phyloP scores from a whole-genome alignment of 2,113 vertebrate species.

The Candoia aspera region DNA sequence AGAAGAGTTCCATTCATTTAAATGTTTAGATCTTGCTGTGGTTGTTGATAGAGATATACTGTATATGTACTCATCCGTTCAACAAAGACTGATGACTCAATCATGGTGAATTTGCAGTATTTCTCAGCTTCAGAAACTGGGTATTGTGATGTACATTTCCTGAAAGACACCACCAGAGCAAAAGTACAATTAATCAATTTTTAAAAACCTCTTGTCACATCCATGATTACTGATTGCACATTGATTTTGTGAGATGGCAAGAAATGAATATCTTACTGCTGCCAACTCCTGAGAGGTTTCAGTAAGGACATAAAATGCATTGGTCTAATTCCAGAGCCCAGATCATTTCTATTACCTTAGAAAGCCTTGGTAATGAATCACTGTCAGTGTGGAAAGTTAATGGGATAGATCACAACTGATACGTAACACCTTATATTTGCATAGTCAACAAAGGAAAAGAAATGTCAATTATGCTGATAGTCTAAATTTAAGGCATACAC shows the following conservation, averaged over 20 bases:
- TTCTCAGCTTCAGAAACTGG: slow-evolving; percentile 32
- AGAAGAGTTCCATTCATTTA: background rate
- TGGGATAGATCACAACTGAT: background rate
- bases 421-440: background rate
- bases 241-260: slow-evolving; percentile 48
- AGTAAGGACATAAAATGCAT: slow-evolving; percentile 8
- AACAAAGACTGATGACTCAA: slow-evolving; percentile 36
- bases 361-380: background rate
- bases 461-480: background rate
- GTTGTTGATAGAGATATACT: slow-evolving; percentile 51
- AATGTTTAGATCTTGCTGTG: background rate
- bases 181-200: slow-evolving; percentile 56
- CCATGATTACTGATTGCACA: slow-evolving; percentile 61
- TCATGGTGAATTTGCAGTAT: slow-evolving; percentile 56
- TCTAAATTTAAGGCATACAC: background rate
- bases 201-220: slow-evolving; percentile 2
- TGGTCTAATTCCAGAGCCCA: background rate
- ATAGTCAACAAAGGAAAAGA: rapidly evolving
- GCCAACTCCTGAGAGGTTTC: slow-evolving; percentile 23
- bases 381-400: background rate
- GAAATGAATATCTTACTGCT: slow-evolving; percentile 28
- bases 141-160: slow-evolving; percentile 58
- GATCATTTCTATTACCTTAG: background rate
- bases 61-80: slow-evolving; percentile 14
- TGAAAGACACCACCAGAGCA: slow-evolving; percentile 45